Conservation (phyloP, 2,888 invertebrate genomes). For the Eumacrocentrus americanus region DNA sequence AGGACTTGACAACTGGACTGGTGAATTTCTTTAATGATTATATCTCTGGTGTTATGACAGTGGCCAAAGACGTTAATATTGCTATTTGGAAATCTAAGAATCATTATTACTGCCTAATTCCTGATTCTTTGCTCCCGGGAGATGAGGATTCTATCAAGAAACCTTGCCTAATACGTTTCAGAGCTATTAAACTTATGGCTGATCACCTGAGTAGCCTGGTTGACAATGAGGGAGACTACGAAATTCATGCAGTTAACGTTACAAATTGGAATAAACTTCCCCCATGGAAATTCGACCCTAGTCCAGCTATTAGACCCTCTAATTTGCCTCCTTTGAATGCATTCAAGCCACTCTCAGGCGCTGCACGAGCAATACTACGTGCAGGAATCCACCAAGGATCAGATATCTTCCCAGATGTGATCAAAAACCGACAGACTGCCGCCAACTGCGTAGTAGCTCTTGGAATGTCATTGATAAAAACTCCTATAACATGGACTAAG, state of each 20-base stretch:
- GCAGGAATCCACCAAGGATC: slow-evolving; percentile 49
- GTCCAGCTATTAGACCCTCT: slow-evolving; percentile 48
- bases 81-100: slow-evolving; percentile 47
- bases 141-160: slow-evolving; percentile 7
- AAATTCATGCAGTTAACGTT: slow-evolving; percentile 50
- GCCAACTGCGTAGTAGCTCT: slow-evolving; percentile 53
- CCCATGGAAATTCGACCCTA: slow-evolving; percentile 51
- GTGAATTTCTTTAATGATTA: slow-evolving; percentile 45
- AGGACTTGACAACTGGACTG: slow-evolving; percentile 43
- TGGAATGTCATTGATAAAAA: slow-evolving; percentile 53
- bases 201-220: slow-evolving; percentile 37
- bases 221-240: slow-evolving; percentile 46
- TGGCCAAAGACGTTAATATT: slow-evolving; percentile 35
- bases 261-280: slow-evolving; percentile 47
- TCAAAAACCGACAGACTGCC: slow-evolving; percentile 48
- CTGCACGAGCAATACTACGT: slow-evolving; percentile 48
- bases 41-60: slow-evolving; percentile 44
- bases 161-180: slow-evolving; percentile 43
- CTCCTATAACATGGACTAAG: slow-evolving; percentile 53
- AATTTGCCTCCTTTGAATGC: slow-evolving; percentile 55
- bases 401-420: slow-evolving; percentile 45
- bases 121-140: slow-evolving; percentile 28
- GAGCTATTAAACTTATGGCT: slow-evolving; percentile 30
- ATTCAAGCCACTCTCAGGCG: slow-evolving; percentile 45
- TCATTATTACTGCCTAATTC: slow-evolving; percentile 47